Percentiles rank a stretch among this genome's conserved stretches.
Conservation (phyloP, 1,140 invertebrate species). For the Drosophila pallidifrons region DNA sequence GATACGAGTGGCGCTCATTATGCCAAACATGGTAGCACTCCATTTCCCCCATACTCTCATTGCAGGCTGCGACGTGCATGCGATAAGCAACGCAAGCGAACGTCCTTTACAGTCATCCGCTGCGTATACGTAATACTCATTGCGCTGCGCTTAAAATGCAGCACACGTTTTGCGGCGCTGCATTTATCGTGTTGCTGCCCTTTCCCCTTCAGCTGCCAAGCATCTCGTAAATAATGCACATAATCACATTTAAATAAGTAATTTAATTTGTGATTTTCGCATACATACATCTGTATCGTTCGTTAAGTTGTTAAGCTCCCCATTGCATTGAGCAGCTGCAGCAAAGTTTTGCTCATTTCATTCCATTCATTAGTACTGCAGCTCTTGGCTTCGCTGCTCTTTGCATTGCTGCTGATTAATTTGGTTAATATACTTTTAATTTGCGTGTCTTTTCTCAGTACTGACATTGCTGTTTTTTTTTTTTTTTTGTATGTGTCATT, state of each 20-base stretch:
- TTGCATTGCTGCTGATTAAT: background rate
- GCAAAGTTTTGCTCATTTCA: background rate
- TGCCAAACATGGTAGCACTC: slow-evolving; percentile 70
- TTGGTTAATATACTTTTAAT: background rate
- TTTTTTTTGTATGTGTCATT: background rate
- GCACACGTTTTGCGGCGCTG: slow-evolving; percentile 72
- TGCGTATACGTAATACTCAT: slow-evolving; percentile 71
- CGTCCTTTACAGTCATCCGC: slow-evolving; percentile 68
- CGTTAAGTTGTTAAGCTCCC: slow-evolving; percentile 57
- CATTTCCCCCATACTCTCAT: slow-evolving; percentile 48
- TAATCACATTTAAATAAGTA: slow-evolving; percentile 82
- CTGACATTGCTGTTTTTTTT: background rate
- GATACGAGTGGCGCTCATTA: slow-evolving; percentile 62
- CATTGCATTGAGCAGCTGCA: slow-evolving; percentile 1
- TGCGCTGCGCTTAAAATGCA: slow-evolving; percentile 62
- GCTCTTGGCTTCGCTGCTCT: background rate
- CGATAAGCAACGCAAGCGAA: slow-evolving; percentile 64
- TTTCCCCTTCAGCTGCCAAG: slow-evolving; percentile 19
- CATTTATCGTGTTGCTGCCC: slow-evolving; percentile 59
- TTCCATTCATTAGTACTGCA: background rate
- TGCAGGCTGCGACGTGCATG: slow-evolving; percentile 72
- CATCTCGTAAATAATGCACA: slow-evolving; percentile 74
- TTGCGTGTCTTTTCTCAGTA: background rate
- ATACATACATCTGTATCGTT: slow-evolving; percentile 39
- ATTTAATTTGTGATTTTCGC: slow-evolving; percentile 82